These are phyloP conservation scores for Acanthisitta chloris DNA, from an alignment of 2,113 vertebrate species.

Conservation along the genomic window DNA sequence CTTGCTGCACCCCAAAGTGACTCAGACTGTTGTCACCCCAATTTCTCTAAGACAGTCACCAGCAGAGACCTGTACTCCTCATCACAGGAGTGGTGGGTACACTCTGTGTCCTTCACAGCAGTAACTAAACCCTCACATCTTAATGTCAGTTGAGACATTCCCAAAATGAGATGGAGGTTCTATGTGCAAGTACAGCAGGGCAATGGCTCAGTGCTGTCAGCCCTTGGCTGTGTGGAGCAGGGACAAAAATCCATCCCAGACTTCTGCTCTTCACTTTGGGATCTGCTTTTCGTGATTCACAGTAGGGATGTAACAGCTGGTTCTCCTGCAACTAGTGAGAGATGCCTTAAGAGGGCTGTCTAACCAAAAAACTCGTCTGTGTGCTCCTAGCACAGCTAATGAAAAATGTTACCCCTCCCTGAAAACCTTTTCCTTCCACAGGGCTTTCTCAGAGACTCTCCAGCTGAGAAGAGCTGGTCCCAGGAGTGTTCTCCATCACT, in stretches of 20 bases:
- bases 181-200: background rate
- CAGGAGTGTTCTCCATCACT: background rate
- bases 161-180: background rate
- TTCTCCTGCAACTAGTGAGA: background rate
- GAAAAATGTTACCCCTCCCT: background rate
- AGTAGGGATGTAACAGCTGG: background rate
- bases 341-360: constrained; percentile 55
- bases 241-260: fast-evolving
- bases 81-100: fast-evolving
- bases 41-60: fast-evolving
- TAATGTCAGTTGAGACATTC: fast-evolving
- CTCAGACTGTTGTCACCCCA: fast-evolving
- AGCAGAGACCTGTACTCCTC: background rate
- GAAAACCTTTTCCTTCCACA: background rate
- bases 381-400: background rate
- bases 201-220: fast-evolving
- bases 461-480: background rate
- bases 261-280: background rate
- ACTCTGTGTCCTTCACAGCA: background rate
- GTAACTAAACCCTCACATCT: background rate
- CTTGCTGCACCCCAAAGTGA: background rate
- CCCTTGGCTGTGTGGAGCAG: fast-evolving
- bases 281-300: fast-evolving
- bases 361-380: background rate
- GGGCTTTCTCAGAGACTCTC: background rate